Evolutionary conservation across 2,888 invertebrate genomes (phyloP), one percentile per base, ranked within the genome.

Genomic region (Tetragnatha montana): DNA sequence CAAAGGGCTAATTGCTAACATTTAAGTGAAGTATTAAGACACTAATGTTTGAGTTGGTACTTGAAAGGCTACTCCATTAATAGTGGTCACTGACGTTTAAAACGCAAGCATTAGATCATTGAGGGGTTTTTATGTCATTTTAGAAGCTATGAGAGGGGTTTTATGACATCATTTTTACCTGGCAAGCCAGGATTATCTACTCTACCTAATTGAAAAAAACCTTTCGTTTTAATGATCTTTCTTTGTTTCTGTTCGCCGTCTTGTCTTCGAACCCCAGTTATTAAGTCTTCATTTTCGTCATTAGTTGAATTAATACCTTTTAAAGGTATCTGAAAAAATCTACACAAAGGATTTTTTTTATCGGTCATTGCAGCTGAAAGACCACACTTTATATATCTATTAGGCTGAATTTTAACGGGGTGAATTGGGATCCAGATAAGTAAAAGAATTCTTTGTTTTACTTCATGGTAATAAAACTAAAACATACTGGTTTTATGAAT

Each of bases 1-100:
- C 80, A 80, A 80, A 80, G 80, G 35, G n/a, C 80, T 82, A 74
- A 82, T 82, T 82, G 74, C 82, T 73, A 35, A 19, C 51, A 82
- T 82, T 82, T 60, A 60, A 82, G 50, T 82, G n/a, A 51, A 17
- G 49, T 81, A 81, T 82, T 82, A 50, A 21, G 50, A 74, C 82
- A 82, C 73, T 82, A 82, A 82, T 74, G 60, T 60, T 74, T 82
- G 74, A 74, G 14, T 47, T 69, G 69, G 69, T 19, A 69, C 74
- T 74, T 82, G 74, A 74, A 60, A 69, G 69, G 69, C 80, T 19
- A 69, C 80, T 80, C 80, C 69, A 70, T 80, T 80, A 82, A 82
- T 50, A 71, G 73, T 82, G 82, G 73, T 74, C 73, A 81, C 81
- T 81, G 70, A 50, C 69, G 69, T 81, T 81, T 50, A 81, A 81